Conservation (phyloP, 1,140 invertebrate species). For the Scaptomyza graminum region DNA sequence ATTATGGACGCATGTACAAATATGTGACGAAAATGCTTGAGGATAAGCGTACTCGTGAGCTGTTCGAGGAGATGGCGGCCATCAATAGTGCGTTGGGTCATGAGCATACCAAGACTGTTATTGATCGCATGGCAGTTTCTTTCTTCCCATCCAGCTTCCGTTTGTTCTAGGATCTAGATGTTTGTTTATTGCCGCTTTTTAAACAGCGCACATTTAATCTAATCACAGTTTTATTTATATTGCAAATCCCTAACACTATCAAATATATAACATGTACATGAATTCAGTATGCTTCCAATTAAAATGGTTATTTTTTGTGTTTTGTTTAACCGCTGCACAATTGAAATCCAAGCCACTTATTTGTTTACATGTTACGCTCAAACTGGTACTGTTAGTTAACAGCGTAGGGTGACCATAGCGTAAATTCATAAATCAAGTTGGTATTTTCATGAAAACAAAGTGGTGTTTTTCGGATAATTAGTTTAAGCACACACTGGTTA, state of each 20-base stretch:
- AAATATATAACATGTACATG: constrained; percentile 40
- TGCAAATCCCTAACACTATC: constrained; percentile 27
- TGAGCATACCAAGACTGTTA: constrained; percentile 87
- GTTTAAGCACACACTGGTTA: constrained; percentile 32
- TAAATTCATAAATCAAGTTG: neutral
- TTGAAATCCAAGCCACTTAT: neutral
- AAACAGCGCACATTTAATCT: constrained; percentile 40
- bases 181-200: neutral
- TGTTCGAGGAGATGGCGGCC: constrained; percentile 89
- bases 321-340: neutral
- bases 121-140: constrained; percentile 69
- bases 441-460: constrained; percentile 19
- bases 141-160: constrained; percentile 75
- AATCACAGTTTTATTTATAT: constrained; percentile 56
- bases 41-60: constrained; percentile 90
- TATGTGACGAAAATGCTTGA: constrained; percentile 90
- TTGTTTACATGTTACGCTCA: constrained; percentile 31
- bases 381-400: constrained; percentile 7
- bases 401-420: constrained; percentile 17
- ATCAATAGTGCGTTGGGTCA: constrained; percentile 88
- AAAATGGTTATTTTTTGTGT: too few relatives aligned
- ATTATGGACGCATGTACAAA: constrained; percentile 92
- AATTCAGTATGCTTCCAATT: constrained; percentile 33
- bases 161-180: constrained; percentile 79
- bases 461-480: constrained; percentile 8